Base-by-base conservation (phyloP, 2,113 vertebrate species). In the Aegotheles bennettii region DNA sequence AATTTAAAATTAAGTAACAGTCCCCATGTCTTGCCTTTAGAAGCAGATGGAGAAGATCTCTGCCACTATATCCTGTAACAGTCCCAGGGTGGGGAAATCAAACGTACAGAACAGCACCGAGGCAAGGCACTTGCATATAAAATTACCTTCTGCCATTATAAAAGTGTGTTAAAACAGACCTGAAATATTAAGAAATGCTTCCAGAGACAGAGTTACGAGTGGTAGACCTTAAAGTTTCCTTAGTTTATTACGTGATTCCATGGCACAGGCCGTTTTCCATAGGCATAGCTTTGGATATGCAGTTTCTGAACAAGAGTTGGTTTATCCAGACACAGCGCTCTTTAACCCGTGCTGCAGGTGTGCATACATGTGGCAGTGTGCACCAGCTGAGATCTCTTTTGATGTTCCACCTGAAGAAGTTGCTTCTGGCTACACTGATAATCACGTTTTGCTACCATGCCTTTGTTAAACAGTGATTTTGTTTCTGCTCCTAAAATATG, bases 201-300 rank as follows among this genome's bases (percentile, higher is more conserved):
- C 92, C 86, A 92, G 83, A 95, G 71, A 93, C 92, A 81, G 82
- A 86, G 40, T 92, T 74, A 43, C 1, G 19, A 82, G 60, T 64
- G 45, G 25, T 35, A 87, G 68, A 86, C 60, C 71, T 89, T 87
- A 31, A 69, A 43, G 28, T 91, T 91, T 93, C 74, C 87, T 94
- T 89, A 90, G 63, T 96, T 97, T 95, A 95, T 96, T 96, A 81
- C 50, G 48, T 21, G 23, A 45, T 87, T 92, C 73, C n/a, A 69
- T 56, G 56, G 82, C 76, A 89, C 73, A 87, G 61, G 56, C 67
- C 79, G 45, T 88, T 90, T 84, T 89, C 82, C 83, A 88, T 31
- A 78, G 47, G 73, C 64, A 77, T 31, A 89, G 75, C 79, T 90
- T 94, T 75, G 86, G 76, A 77, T 87, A 33, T 35, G 77, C 43